A percentile compares a stretch with the other conserved stretches of the same genome.
Evolutionary conservation across 2,797 vertebrate species (phyloP).

Genomic region (Notoglanidium macrostoma): DNA sequence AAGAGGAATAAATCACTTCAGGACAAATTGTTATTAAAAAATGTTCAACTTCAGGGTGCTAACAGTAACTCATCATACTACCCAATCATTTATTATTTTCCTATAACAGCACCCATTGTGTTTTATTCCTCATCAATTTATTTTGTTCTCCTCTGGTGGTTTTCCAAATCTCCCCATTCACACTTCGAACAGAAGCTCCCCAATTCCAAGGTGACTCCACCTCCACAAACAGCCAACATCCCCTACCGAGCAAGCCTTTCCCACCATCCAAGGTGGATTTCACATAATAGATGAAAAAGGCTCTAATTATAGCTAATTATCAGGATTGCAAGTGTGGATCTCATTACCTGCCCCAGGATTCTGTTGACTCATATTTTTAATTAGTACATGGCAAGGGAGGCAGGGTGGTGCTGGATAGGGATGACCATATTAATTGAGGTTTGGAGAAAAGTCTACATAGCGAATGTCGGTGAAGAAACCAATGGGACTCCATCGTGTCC

Average conservation of each 20-base stretch:
- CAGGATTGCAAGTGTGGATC: slow-evolving; percentile 45
- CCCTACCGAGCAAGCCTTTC: slow-evolving; percentile 43
- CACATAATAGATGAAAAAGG: slow-evolving; percentile 49
- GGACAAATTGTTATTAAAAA: not conserved
- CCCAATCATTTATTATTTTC: not conserved
- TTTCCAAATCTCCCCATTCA: slow-evolving; percentile 24
- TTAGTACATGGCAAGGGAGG: slow-evolving; percentile 40
- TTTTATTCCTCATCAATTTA: not conserved
- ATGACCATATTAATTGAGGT: slow-evolving; percentile 41
- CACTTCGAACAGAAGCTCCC: slow-evolving; percentile 44
- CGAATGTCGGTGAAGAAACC: slow-evolving; percentile 11
- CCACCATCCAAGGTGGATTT: slow-evolving; percentile 42
- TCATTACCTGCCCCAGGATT: slow-evolving; percentile 53
- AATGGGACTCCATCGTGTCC: not conserved
- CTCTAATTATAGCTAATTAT: slow-evolving; percentile 57
- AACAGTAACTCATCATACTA: not conserved
- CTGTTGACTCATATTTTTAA: slow-evolving; percentile 57
- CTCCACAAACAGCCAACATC: slow-evolving; percentile 50
- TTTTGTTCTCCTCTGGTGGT: not conserved
- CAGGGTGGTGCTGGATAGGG: slow-evolving; percentile 29
- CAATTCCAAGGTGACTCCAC: slow-evolving; percentile 58
- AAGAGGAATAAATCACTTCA: not conserved
- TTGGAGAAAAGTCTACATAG: slow-evolving; percentile 17
- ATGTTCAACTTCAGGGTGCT: not conserved
- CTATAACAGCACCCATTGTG: not conserved